Conservation (phyloP, 2,797 vertebrate genomes). For the Sebastes taczanowskii region DNA sequence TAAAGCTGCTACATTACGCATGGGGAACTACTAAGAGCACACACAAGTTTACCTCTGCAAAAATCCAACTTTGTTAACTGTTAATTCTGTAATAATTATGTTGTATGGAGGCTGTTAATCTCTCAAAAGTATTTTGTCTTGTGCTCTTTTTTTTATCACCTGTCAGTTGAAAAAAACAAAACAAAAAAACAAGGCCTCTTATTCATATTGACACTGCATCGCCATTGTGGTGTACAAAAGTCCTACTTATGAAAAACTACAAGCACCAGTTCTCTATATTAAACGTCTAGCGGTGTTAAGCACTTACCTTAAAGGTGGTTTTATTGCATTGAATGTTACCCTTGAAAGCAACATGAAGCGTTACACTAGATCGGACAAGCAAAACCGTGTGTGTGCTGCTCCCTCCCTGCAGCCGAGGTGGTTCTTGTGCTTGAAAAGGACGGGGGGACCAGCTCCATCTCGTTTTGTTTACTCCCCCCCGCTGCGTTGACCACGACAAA, state of each 20-base stretch:
- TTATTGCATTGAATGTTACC: conserved; percentile 69
- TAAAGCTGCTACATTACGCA: conserved; percentile 22
- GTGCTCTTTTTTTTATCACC: not conserved
- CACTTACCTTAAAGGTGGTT: conserved; percentile 67
- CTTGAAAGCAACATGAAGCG: conserved; percentile 63
- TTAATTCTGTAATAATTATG: not conserved
- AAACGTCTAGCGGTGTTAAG: conserved; percentile 58
- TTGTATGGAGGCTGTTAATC: conserved; percentile 10
- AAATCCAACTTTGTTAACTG: not conserved
- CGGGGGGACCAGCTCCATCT: conserved; percentile 39
- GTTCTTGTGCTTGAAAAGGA: conserved; percentile 52
- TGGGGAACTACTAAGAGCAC: conserved; percentile 6
- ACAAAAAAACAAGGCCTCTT: conserved; percentile 57
- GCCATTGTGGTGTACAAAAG: conserved; percentile 43
- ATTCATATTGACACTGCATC: conserved; percentile 46
- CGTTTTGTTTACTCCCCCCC: not conserved
- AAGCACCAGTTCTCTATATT: conserved; percentile 62
- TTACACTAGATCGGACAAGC: conserved; percentile 51
- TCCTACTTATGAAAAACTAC: conserved; percentile 54
- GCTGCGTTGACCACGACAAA: not conserved
- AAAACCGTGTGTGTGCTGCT: conserved; percentile 29
- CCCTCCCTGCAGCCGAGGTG: conserved; percentile 31
- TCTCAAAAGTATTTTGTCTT: not conserved
- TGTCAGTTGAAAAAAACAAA: conserved; percentile 3
- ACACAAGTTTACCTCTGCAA: not conserved